Evolutionary conservation across 2,888 invertebrate species (phyloP).

Genomic region (Linhomoeus sp.): DNA sequence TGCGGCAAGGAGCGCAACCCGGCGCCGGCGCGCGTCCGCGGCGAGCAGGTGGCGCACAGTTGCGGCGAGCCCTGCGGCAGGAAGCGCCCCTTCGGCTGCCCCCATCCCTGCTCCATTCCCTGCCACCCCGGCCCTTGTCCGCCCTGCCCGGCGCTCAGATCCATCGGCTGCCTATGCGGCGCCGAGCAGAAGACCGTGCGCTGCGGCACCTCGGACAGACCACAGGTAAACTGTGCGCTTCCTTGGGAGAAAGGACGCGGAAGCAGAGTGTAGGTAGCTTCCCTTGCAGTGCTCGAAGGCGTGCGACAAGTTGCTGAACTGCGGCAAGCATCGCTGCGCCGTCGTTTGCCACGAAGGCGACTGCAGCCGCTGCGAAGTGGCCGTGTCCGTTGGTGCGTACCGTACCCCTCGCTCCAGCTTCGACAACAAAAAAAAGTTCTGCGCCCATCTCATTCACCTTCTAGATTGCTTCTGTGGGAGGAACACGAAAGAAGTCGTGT

Average conservation of each 20-base stretch:
- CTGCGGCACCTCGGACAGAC: conserved; percentile 37
- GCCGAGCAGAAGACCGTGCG: conserved; percentile 10
- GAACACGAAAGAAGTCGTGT: too few species aligned
- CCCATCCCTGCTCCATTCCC: conserved; percentile 48
- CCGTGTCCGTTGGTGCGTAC: not conserved
- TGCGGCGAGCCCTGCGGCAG: conserved; percentile 70
- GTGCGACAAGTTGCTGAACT: conserved; percentile 20
- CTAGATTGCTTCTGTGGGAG: too few species aligned
- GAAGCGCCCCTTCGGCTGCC: conserved; percentile 42
- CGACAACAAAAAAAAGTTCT: too few species aligned
- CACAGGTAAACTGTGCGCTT: conserved; percentile 51
- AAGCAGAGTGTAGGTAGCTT: conserved; percentile 50
- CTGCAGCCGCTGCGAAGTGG: too few species aligned
- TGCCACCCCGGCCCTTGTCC: conserved; percentile 90
- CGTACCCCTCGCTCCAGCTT: not conserved
- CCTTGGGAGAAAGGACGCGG: conserved; percentile 45
- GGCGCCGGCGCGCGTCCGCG: conserved; percentile 47
- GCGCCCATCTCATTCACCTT: too few species aligned
- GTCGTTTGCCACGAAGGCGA: not conserved
- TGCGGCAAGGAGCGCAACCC: conserved; percentile 60
- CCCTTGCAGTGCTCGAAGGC: conserved; percentile 52
- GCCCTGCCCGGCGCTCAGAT: conserved; percentile 48
- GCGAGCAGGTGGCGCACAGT: conserved; percentile 62
- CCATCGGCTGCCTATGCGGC: conserved; percentile 28
- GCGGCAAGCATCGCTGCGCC: not conserved